Evolutionary conservation across 2,888 invertebrate genomes (phyloP).

Genomic region (Trachelus iudaicus): DNA sequence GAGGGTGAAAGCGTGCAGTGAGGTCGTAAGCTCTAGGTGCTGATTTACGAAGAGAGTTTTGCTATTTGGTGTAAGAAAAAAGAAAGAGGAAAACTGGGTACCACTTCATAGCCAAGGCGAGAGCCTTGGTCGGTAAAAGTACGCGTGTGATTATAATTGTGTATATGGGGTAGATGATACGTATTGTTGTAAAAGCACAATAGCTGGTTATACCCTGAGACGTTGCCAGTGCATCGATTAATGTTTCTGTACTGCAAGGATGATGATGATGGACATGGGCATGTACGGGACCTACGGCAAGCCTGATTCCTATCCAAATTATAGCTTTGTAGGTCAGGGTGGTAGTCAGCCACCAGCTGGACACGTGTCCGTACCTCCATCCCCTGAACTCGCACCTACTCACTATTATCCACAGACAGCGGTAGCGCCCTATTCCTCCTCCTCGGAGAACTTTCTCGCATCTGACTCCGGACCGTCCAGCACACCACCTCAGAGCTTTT

Average conservation of each 20-base stretch:
- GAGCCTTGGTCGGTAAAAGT: not conserved
- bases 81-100: not conserved
- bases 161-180: not conserved
- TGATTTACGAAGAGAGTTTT: not conserved
- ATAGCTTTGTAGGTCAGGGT: conserved; percentile 49
- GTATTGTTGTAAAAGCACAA: not conserved
- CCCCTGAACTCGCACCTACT: conserved; percentile 55
- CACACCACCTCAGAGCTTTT: conserved; percentile 55
- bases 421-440: conserved; percentile 62
- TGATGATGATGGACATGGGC: conserved; percentile 87
- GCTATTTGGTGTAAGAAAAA: not conserved
- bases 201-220: not conserved
- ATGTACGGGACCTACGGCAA: conserved; percentile 74
- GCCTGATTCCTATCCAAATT: conserved; percentile 61
- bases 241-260: conserved; percentile 62
- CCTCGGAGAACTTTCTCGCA: conserved; percentile 59
- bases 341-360: conserved; percentile 65
- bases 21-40: not conserved
- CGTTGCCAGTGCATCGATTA: conserved; percentile 33
- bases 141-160: not conserved
- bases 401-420: conserved; percentile 60
- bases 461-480: conserved; percentile 28
- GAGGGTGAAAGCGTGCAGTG: not conserved
- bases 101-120: not conserved
- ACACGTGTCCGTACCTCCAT: conserved; percentile 68